Evolutionary conservation across 2,888 invertebrate species (phyloP), one percentile per base, ranked within the genome.

Genomic region (Stenichneumon culpator): DNA sequence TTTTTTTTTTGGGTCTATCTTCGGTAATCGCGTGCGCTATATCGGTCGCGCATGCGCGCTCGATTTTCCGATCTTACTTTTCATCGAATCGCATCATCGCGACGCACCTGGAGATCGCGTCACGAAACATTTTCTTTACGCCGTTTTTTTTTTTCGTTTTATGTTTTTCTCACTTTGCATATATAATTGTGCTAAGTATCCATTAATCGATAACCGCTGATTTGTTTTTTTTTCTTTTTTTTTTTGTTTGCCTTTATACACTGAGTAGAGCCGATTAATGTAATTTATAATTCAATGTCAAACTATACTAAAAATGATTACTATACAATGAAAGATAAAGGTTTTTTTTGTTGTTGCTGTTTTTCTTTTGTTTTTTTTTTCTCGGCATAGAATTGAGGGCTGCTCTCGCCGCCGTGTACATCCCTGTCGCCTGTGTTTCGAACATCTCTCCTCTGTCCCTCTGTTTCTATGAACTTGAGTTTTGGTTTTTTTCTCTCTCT

Each of bases 301-400:
- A 92, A 92, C 92, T 93, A 93, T 90, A 87, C 92, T 93, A 93
- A 82, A 92, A 92, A 93, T 93, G 93, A 93, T 93, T 93, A 93
- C 93, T 93, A 93, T 93, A 93, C 92, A 93, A 92, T 93, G 93
- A 93, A 93, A 92, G 91, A 93, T 90, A 91, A 92, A 91, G 90
- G 89, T 69, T 67, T 54, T 69, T 65, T 65, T 14, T 36, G 44
- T 6, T n/a, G 54, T 60, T 60, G 39, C n/a, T 70, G 3, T 65
- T 69, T 80, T 77, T 72, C 25, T 36, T 44, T 47, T 14, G 50
- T 0, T 67, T 60, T 80, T 77, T 72, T 36, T 36, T 36, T 47
- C 4, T 14, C 57, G 63, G 67, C 67, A 82, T 60, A 70, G 82
- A 70, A 72, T 81, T 89, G 89, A 89, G 89, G 78, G 86, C 74